phyloP scores from a whole-genome alignment of 2,113 vertebrate species.

The Poicephalus meyeri region DNA sequence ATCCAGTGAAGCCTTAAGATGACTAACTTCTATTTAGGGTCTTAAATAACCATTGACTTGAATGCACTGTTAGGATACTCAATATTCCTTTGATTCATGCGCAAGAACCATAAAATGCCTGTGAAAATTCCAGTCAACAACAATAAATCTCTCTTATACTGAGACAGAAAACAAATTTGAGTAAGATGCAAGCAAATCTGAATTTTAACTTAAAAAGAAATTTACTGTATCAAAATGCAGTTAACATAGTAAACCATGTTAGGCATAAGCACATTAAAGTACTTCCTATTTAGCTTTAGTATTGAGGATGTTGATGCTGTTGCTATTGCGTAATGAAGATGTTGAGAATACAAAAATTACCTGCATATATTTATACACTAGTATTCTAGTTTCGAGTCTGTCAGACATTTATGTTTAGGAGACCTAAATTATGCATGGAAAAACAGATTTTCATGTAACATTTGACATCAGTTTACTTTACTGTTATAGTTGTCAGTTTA shows the following conservation, averaged over 20 bases:
- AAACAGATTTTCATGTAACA: background rate
- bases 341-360: background rate
- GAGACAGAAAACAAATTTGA: background rate
- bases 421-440: background rate
- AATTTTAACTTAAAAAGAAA: background rate
- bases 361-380: background rate
- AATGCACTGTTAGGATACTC: background rate
- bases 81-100: background rate
- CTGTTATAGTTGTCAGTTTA: background rate
- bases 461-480: background rate
- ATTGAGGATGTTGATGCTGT: background rate
- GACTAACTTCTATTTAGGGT: background rate
- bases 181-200: background rate
- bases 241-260: background rate
- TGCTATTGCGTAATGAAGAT: background rate
- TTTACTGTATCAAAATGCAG: background rate
- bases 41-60: background rate
- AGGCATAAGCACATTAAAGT: background rate
- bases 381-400: background rate
- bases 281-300: background rate
- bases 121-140: background rate
- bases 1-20: background rate
- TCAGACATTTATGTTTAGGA: background rate
- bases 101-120: background rate
- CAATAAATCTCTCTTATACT: background rate